Evolutionary conservation across 2,888 invertebrate genomes (phyloP).

Genomic region (Didymodactylos carnosus): DNA sequence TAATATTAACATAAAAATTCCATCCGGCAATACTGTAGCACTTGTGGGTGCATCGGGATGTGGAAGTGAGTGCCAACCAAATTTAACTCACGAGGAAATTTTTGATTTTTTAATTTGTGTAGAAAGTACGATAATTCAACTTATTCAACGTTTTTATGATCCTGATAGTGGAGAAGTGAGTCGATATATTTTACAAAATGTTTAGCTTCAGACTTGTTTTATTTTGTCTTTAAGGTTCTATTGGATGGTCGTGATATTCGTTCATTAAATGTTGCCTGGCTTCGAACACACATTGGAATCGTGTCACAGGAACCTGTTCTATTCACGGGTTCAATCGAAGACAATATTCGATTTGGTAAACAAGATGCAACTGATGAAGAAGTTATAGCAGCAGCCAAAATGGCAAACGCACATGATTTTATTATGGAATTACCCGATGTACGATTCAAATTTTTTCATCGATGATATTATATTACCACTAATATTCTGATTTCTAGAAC

Average conservation of each 20-base stretch:
- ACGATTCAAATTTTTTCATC: slow-evolving; percentile 17
- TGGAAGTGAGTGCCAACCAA: neutral
- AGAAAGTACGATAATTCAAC: slow-evolving; percentile 8
- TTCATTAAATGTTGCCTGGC: slow-evolving; percentile 46
- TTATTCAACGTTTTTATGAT: slow-evolving; percentile 14
- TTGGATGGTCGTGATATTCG: slow-evolving; percentile 41
- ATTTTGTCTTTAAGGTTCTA: no score
- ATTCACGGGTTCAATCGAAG: slow-evolving; percentile 64
- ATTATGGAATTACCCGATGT: slow-evolving; percentile 32
- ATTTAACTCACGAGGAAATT: neutral
- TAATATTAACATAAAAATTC: slow-evolving; percentile 22
- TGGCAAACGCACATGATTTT: slow-evolving; percentile 36
- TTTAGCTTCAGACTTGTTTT: no score
- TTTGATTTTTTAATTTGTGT: neutral
- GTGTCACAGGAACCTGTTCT: slow-evolving; percentile 79
- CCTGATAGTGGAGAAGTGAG: neutral
- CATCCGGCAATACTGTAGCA: slow-evolving; percentile 5
- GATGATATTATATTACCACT: neutral
- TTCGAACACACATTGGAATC: slow-evolving; percentile 60
- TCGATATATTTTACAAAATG: no score
- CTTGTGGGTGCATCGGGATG: slow-evolving; percentile 14
- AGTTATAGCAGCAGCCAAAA: slow-evolving; percentile 11
- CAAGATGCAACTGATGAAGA: slow-evolving; percentile 16
- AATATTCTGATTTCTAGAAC: neutral
- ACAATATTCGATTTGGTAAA: slow-evolving; percentile 75